Evolutionary conservation across 2,113 vertebrate genomes (phyloP), one percentile per base, ranked within the genome.

Genomic region (Stigmatopora nigra): DNA sequence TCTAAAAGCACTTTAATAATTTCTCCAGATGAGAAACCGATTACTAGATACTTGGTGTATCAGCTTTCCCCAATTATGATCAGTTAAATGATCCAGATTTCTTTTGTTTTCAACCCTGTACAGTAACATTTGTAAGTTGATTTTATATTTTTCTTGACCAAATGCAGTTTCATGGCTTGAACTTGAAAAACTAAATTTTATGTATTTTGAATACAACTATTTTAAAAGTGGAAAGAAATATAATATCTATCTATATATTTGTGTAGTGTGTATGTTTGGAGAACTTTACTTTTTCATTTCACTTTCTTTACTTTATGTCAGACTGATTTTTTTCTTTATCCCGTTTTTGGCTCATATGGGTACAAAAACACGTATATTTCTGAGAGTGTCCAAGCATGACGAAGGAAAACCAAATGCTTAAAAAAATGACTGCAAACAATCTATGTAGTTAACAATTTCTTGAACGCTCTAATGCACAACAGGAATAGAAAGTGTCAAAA

Each of bases 1-100:
- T 92, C 80, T 93, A 76, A 81, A 91, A 91, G 96, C 96, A 99
- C 96, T 99, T 99, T 99, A 97, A 84, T 94, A 92, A 83, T 31
- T 83, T 73, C 78, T 88, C 93, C 94, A 93, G 92, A 91, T 96
- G 87, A 55, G 87, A 45, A 45, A 65, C 51, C 80, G 84, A 90
- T 86, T 89, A 92, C 91, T 88, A 91, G 95, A 97, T 98, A 95
- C 94, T 85, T 93, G 82, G 72, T 31, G 53, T 97, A 94, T 99
- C 95, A 91, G 87, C 78, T 75, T 76, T 77, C 80, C 82, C 82
- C 77, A 3, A 90, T 90, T 62, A 93, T 56, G 95, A 99, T 99
- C 96, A 98, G 95, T 99, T 99, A 75, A 92, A 97, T 98, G 95
- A 98, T 98, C 96, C 84, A 38, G 35, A 69, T 62, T 81, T 31